These are phyloP conservation scores for Chondrilla cf. caribensis DNA, from an alignment of 37 sponge, comb jelly and placozoan species.

Conservation along the genomic window DNA sequence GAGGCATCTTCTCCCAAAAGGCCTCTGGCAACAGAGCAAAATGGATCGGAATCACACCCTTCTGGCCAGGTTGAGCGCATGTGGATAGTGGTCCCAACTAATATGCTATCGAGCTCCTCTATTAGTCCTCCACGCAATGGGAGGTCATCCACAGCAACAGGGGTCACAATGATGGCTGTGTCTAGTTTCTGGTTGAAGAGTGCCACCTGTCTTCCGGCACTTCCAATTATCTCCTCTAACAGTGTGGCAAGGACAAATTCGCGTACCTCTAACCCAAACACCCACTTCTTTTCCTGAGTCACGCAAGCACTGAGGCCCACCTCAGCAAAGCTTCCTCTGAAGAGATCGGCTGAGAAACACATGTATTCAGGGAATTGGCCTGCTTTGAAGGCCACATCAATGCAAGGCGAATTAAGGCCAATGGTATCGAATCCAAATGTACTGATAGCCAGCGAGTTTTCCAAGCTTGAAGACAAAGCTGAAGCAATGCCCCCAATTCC, in stretches of 20 bases:
- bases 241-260: constrained; percentile 1
- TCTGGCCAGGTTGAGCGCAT: neutral
- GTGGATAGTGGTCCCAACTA: neutral
- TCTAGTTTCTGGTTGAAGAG: constrained; percentile 16
- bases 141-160: neutral
- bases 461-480: neutral
- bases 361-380: constrained; percentile 3
- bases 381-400: neutral
- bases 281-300: neutral
- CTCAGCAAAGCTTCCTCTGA: neutral
- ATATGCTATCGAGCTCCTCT: neutral
- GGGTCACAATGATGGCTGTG: constrained; percentile 3
- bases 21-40: constrained; percentile 12
- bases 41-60: constrained; percentile 8
- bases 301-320: neutral
- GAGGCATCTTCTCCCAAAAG: constrained; percentile 24
- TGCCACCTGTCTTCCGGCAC: neutral
- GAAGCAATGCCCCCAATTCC: neutral
- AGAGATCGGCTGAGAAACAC: constrained; percentile 5
- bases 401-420: neutral
- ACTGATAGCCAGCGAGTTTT: neutral
- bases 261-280: constrained; percentile 3
- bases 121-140: neutral
- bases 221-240: neutral
- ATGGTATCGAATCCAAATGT: neutral